phyloP scores from a whole-genome alignment of 2,113 vertebrate genomes.

The Aix galericulata region DNA sequence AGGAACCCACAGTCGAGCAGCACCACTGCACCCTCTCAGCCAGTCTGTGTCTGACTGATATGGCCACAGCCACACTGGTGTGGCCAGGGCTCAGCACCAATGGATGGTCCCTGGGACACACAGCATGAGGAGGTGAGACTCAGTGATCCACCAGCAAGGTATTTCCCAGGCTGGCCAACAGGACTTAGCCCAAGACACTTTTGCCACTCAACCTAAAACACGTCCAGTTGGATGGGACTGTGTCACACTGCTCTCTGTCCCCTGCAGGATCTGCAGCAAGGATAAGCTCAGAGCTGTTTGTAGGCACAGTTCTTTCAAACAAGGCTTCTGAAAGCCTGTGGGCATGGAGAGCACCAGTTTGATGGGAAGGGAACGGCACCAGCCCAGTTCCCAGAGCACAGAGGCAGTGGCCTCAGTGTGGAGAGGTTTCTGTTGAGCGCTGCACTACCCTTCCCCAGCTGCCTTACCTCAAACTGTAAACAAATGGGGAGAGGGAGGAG shows the following conservation, averaged over 20 bases:
- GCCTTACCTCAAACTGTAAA: constrained; percentile 12
- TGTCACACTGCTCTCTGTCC: rapidly evolving
- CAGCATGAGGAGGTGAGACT: neutral
- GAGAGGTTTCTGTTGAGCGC: neutral
- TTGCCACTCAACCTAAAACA: neutral
- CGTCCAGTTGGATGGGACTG: neutral
- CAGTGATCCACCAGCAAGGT: rapidly evolving
- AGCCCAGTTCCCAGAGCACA: neutral
- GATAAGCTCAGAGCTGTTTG: neutral
- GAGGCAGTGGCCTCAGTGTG: neutral
- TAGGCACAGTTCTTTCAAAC: neutral
- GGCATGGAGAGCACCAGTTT: rapidly evolving
- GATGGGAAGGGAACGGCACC: neutral
- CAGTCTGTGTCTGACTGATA: neutral
- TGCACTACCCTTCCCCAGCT: neutral
- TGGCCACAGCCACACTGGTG: neutral
- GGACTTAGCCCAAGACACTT: neutral
- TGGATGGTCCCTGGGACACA: rapidly evolving
- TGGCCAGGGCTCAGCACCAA: rapidly evolving
- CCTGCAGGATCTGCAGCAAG: neutral
- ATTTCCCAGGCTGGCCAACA: neutral
- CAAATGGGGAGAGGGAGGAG: neutral
- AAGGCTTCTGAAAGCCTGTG: neutral
- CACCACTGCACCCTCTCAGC: neutral
- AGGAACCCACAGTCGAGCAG: neutral